Conservation (phyloP, 2,113 vertebrate species). For the Poeciliopsis turrubarensis region DNA sequence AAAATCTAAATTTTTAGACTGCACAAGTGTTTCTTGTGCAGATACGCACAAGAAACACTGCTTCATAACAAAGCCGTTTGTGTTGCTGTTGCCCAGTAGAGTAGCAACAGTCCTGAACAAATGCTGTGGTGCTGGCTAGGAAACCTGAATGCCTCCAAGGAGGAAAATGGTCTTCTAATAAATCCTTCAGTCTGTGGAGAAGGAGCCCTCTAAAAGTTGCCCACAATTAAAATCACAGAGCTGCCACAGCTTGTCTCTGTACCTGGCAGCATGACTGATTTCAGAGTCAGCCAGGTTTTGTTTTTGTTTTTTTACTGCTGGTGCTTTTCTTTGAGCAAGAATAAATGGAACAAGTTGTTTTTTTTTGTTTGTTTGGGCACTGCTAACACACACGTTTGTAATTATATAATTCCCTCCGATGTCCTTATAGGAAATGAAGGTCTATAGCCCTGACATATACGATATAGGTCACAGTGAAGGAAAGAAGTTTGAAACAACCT, state of each 20-base stretch:
- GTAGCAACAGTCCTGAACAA: conserved; percentile 40
- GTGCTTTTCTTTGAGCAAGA: conserved; percentile 25
- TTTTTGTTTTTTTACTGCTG: conserved; percentile 1
- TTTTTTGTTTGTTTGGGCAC: conserved; percentile 25
- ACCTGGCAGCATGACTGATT: conserved; percentile 22
- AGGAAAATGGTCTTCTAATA: conserved; percentile 60
- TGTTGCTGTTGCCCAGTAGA: conserved; percentile 43
- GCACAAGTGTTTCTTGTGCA: no score
- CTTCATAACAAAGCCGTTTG: conserved; percentile 22
- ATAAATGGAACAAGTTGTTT: conserved; percentile 14
- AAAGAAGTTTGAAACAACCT: no score
- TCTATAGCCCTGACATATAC: conserved; percentile 8
- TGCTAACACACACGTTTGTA: neutral
- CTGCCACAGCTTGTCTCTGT: conserved; percentile 43
- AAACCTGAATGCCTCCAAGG: conserved; percentile 52
- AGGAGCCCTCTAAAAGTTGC: conserved; percentile 49
- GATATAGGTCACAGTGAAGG: neutral
- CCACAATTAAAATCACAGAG: conserved; percentile 53
- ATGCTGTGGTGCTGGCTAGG: conserved; percentile 11
- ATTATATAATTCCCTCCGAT: conserved; percentile 14
- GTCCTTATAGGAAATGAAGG: conserved; percentile 3
- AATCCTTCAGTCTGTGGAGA: conserved; percentile 64
- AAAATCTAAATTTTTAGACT: conserved; percentile 5
- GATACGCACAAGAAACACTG: neutral
- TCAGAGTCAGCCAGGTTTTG: conserved; percentile 1